Evolutionary conservation across 2,888 invertebrate genomes (phyloP), one percentile per base, ranked within the genome.

Genomic region (Sclerodermus sp.): DNA sequence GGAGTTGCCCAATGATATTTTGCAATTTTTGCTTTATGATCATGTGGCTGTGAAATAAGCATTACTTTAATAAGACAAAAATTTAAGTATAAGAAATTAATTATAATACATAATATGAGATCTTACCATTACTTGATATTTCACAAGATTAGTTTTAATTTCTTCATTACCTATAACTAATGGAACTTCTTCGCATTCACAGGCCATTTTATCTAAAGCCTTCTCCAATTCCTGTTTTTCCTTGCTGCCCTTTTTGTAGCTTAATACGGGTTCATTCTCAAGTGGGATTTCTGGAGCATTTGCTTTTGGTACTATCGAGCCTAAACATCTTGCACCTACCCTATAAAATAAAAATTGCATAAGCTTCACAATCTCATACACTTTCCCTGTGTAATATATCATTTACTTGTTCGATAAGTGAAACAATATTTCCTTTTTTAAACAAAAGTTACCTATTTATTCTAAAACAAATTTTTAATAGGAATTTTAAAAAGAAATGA

Each of bases 101-200:
- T 4, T 34, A 34, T 6, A 4, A 34, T 13, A 31, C 16, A 6
- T 9, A 16, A 14, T 2, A 16, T 5, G 4, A 15, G 3, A 10
- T 51, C 76, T 71, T 72, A 84, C 84, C 83, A 83, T 83, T 58
- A 86, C 87, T 85, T 98, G 97, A 73, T 88, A 87, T 64, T 84
- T 83, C 45, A 88, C 86, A 68, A 87, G 83, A 52, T 88, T 84
- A 1, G 91, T 91, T 65, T 84, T 85, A 64, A 90, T 87, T 73
- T 89, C 89, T 78, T 97, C 85, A 62, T 90, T 89, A n/a, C 96
- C 98, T 74, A 99, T 93, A n/a, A 97, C 87, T 73, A 99, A 90
- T 8, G 99, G 98, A 53, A 98, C 86, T 61, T 98, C 96, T 71
- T 90, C 89, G 51, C 87, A 85, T 49, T 82, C 81, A 17, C 80